Conservation (phyloP, 2,113 vertebrate species). For the Thryonomys swinderianus region DNA sequence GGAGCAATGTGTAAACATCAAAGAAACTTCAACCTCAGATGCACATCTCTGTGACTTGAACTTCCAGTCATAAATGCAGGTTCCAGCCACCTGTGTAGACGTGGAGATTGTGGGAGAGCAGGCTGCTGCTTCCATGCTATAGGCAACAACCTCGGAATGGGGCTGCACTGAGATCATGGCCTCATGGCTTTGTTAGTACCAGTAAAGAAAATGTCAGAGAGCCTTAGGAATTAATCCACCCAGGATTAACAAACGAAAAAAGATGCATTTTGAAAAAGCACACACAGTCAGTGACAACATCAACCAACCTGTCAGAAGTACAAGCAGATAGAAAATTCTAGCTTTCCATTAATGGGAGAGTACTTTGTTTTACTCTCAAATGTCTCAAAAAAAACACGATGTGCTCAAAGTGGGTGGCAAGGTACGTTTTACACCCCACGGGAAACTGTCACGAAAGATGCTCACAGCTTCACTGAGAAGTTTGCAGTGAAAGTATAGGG, state of each 20-base stretch:
- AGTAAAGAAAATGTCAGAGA: slow-evolving; percentile 41
- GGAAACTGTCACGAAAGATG: slow-evolving; percentile 75
- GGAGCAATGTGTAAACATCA: not conserved
- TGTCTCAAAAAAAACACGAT: slow-evolving; percentile 76
- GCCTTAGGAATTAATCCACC: slow-evolving; percentile 58
- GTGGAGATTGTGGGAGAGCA: not conserved
- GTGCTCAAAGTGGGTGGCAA: slow-evolving; percentile 84
- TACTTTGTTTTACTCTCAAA: slow-evolving; percentile 85
- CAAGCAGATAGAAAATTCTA: slow-evolving; percentile 83
- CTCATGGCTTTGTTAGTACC: not conserved
- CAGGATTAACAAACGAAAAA: slow-evolving; percentile 79
- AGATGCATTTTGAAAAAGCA: slow-evolving; percentile 78
- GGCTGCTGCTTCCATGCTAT: not conserved
- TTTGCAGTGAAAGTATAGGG: slow-evolving; percentile 57
- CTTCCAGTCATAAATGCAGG: not conserved
- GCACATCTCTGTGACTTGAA: not conserved
- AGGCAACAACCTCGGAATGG: not conserved
- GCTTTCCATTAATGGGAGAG: slow-evolving; percentile 83
- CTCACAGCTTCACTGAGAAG: slow-evolving; percentile 62
- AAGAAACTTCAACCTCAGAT: not conserved
- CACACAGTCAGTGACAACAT: slow-evolving; percentile 76
- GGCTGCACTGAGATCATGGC: not conserved
- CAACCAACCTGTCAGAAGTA: slow-evolving; percentile 82
- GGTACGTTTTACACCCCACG: slow-evolving; percentile 50
- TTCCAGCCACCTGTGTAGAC: not conserved